Base-by-base conservation (phyloP, 2,797 vertebrate genomes). In the Sebastes baramenuke region DNA sequence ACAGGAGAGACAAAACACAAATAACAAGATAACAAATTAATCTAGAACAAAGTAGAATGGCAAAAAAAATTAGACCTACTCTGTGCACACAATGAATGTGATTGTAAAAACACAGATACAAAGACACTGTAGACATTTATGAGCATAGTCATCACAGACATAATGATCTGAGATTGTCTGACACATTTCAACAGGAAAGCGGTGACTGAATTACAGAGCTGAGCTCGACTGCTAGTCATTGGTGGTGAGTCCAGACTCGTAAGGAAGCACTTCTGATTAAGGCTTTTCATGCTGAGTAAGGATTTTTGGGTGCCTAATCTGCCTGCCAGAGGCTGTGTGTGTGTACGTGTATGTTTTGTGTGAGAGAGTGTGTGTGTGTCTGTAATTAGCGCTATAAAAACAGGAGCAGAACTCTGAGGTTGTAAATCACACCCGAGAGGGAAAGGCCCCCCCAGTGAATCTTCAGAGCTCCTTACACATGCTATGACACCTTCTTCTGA, bases 341-440 rank as follows among this genome's bases (percentile, higher is more conserved):
- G 38, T 42, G 38, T 36, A 27, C 65, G 46, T 60, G 36, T 30
- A 55, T 69, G 49, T 52, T 52, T 52, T 52, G 52, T 77, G 68
- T 71, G 75, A 61, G 24, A 22, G 70, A 34, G 54, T 66, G 77
- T 83, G 78, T 87, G 62, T 80, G 70, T 80, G 70, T 89, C 76
- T 92, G 82, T 93, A 93, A 95, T 94, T 92, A 90, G 82, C 54
- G 52, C 82, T 83, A 79, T 79, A 85, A 90, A 92, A 80, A 81
- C 83, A 79, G 82, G 71, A 87, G 77, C 79, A 74, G 77, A 75
- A 58, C 70, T 86, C 80, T 65, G 64, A 87, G 62, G 81, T 75
- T 86, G 87, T 94, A 94, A 94, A 94, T 94, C 92, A 91, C 24
- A 66, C 70, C 64, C 72, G 64, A 66, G 78, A 81, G 69, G 80